Base-by-base conservation (phyloP, 2,113 vertebrate species). In the Sinocyclocheilus anophthalmus region DNA sequence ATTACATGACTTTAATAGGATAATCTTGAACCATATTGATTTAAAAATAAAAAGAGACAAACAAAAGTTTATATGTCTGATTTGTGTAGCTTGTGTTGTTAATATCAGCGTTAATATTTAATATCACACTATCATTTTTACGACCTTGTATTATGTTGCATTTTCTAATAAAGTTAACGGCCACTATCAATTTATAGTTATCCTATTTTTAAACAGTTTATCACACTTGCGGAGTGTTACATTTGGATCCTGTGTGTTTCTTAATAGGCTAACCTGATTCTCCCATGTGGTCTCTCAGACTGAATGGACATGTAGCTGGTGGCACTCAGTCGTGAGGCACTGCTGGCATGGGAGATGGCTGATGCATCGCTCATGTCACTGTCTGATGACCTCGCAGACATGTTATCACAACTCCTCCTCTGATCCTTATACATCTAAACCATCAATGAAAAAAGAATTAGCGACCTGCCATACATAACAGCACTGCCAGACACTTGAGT, bases 241-340 rank as follows among this genome's bases (percentile, higher is more conserved):
- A 50, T 24, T 4, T 50, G 73, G 12, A 24, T 37, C 16, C 1
- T 33, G 33, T 33, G 55, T 85, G 57, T 86, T 33, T 57, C n/a
- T 18, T 42, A n/a, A 75, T 37, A 76, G 14, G 85, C 97, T 95
- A 93, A 99, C 98, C 98, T 97, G 94, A 99, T 94, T 84, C 97
- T 95, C 88, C 97, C 97, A 76, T 96, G 93, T 30, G 97, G 98
- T 83, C 95, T 95, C 88, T 99, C 98, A 83, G 98, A 99, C 90
- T 98, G 98, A 94, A 99, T 96, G 53, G 98, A 99, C 97, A 99
- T 97, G 95, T 97, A 98, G 94, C 97, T 99, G 94, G 96, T 96
- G 95, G 97, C 98, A 95, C 98, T 99, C 94, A 99, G 97, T 92
- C 97, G 96, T 85, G 98, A 99, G 96, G 96, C 97, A 96, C 97